A percentile compares a stretch with the other conserved stretches of the same genome.
Evolutionary conservation across 2,888 invertebrate species (phyloP).

Genomic region (Coremacera marginata): DNA sequence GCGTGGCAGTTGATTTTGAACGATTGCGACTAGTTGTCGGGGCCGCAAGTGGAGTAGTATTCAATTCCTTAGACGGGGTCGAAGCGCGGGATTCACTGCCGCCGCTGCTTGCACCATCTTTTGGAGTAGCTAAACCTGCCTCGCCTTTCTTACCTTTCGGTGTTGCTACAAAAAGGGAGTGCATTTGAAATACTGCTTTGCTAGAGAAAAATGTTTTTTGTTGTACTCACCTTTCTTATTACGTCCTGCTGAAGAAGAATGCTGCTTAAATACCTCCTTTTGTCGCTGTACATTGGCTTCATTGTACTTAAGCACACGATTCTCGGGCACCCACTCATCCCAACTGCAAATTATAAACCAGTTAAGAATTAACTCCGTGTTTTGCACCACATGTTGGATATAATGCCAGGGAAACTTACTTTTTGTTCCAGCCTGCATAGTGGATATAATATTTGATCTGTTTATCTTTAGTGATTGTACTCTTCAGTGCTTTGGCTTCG

Average conservation of each 20-base stretch:
- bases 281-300: slow-evolving; percentile 90
- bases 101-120: slow-evolving; percentile 55
- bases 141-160: slow-evolving; percentile 66
- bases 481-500: slow-evolving; percentile 95
- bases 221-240: slow-evolving; percentile 74
- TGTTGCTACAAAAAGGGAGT: slow-evolving; percentile 54
- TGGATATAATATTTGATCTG: slow-evolving; percentile 92
- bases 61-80: slow-evolving; percentile 75
- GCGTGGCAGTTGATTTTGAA: slow-evolving; percentile 45
- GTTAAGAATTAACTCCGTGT: neutral
- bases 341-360: slow-evolving; percentile 72
- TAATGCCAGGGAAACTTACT: slow-evolving; percentile 73
- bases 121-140: slow-evolving; percentile 47
- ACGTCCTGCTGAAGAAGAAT: slow-evolving; percentile 79
- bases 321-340: slow-evolving; percentile 95
- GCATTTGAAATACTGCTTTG: neutral
- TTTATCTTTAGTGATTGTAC: slow-evolving; percentile 85
- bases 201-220: neutral
- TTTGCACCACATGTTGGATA: neutral
- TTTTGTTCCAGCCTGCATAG: slow-evolving; percentile 98
- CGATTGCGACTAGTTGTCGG: slow-evolving; percentile 48
- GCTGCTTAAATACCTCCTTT: slow-evolving; percentile 86
- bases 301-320: slow-evolving; percentile 89
- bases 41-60: slow-evolving; percentile 49
- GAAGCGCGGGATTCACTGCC: slow-evolving; percentile 74